Evolutionary conservation across 2,113 vertebrate species (phyloP).

Genomic region (Melospiza georgiana): DNA sequence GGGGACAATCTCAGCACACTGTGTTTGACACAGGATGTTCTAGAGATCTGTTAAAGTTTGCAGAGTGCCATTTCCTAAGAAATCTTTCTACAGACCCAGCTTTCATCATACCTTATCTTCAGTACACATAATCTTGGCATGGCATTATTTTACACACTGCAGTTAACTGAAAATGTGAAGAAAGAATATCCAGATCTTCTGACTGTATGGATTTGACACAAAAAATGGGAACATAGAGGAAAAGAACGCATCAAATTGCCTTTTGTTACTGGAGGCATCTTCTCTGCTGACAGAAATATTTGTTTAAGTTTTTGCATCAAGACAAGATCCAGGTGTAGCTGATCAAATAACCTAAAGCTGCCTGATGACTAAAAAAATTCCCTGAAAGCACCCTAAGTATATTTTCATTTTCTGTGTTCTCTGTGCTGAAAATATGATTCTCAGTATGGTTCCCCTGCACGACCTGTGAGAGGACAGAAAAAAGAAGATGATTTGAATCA

Average conservation of each 20-base stretch:
- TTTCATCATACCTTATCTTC: neutral
- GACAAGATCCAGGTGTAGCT: constrained; percentile 24
- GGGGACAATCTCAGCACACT: neutral
- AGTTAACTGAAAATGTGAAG: constrained; percentile 26
- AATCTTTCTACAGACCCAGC: neutral
- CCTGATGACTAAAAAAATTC: neutral
- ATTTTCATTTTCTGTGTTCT: constrained; percentile 31
- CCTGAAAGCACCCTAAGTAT: neutral
- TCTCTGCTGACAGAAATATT: constrained; percentile 50
- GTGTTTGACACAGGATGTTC: constrained; percentile 5
- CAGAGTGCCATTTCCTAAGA: neutral
- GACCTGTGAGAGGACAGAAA: neutral
- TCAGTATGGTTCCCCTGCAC: neutral
- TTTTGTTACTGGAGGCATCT: constrained; percentile 35
- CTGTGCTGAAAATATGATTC: neutral
- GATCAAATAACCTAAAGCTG: constrained; percentile 51
- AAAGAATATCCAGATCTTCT: neutral
- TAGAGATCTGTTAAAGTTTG: constrained; percentile 8
- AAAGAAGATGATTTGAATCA: neutral
- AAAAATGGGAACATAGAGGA: constrained; percentile 11
- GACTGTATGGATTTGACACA: neutral
- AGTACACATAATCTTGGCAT: neutral
- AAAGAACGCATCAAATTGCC: constrained; percentile 18
- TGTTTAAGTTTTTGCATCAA: constrained; percentile 57
- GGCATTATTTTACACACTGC: neutral